A percentile compares a stretch with the other conserved stretches of the same genome.
Evolutionary conservation across 2,888 invertebrate genomes (phyloP).

Genomic region (Platycheirus rosarum): DNA sequence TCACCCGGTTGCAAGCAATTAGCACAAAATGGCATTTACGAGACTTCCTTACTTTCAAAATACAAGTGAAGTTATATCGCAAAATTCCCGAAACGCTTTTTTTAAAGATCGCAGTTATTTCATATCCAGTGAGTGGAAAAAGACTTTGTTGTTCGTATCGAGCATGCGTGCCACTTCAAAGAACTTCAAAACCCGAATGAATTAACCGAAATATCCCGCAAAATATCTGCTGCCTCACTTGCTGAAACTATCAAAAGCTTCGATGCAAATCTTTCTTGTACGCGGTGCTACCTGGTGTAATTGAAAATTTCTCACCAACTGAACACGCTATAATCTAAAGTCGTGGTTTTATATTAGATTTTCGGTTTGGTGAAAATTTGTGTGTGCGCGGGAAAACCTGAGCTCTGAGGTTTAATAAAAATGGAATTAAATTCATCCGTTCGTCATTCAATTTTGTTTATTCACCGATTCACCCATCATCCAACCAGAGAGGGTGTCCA

Average conservation of each 20-base stretch:
- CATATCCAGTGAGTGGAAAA: slow-evolving; percentile 58
- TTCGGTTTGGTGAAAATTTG: no score
- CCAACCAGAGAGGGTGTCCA: slow-evolving; percentile 17
- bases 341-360: slow-evolving; percentile 68
- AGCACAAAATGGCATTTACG: slow-evolving; percentile 25
- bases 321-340: slow-evolving; percentile 52
- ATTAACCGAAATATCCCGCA: slow-evolving; percentile 32
- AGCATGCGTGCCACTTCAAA: slow-evolving; percentile 20
- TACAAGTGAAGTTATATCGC: no score
- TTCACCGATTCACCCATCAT: background rate
- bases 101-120: slow-evolving; percentile 3
- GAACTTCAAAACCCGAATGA: slow-evolving; percentile 34
- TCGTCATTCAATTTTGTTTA: slow-evolving; percentile 4
- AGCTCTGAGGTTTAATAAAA: no score
- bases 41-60: slow-evolving; percentile 4
- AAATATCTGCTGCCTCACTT: slow-evolving; percentile 39
- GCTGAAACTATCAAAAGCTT: slow-evolving; percentile 36
- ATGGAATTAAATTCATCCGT: slow-evolving; percentile 25
- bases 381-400: slow-evolving; percentile 36
- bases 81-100: slow-evolving; percentile 2
- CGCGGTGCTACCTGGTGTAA: slow-evolving; percentile 55
- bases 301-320: slow-evolving; percentile 64
- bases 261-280: slow-evolving; percentile 31
- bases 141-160: slow-evolving; percentile 3
- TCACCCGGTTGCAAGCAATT: background rate